phyloP scores from a whole-genome alignment of 2,888 invertebrate genomes.

The Plagiodera versicolora region DNA sequence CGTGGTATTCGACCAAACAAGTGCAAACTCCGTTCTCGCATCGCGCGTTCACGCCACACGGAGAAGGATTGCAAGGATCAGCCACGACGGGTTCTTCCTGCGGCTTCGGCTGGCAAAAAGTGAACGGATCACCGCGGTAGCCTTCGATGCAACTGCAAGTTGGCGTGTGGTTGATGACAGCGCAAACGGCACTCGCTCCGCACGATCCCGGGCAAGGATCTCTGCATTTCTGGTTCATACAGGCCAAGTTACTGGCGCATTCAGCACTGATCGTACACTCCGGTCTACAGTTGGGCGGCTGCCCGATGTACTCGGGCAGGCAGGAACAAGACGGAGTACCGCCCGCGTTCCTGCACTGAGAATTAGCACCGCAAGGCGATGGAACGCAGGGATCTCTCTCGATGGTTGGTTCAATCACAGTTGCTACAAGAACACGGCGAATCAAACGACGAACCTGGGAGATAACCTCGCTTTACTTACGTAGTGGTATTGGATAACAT shows the following conservation, averaged over 20 bases:
- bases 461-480: slow-evolving; percentile 43
- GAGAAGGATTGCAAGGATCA: slow-evolving; percentile 66
- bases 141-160: slow-evolving; percentile 74
- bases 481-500: slow-evolving; percentile 61
- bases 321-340: slow-evolving; percentile 75
- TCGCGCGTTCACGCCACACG: slow-evolving; percentile 66
- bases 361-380: slow-evolving; percentile 78
- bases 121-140: slow-evolving; percentile 78
- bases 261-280: slow-evolving; percentile 78
- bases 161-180: slow-evolving; percentile 74
- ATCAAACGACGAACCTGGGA: no score
- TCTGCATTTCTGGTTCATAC: slow-evolving; percentile 72
- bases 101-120: slow-evolving; percentile 64
- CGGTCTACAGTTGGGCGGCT: slow-evolving; percentile 76
- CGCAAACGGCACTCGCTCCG: slow-evolving; percentile 72
- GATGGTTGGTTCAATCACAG: slow-evolving; percentile 12
- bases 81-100: slow-evolving; percentile 27
- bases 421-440: neutral
- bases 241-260: slow-evolving; percentile 72
- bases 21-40: slow-evolving; percentile 70
- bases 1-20: slow-evolving; percentile 69
- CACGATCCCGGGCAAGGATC: slow-evolving; percentile 81
- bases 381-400: slow-evolving; percentile 71
- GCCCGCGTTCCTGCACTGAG: slow-evolving; percentile 72
- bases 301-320: slow-evolving; percentile 69